phyloP scores from a whole-genome alignment of 2,888 invertebrate genomes.

The Lepidochitona cinerea region DNA sequence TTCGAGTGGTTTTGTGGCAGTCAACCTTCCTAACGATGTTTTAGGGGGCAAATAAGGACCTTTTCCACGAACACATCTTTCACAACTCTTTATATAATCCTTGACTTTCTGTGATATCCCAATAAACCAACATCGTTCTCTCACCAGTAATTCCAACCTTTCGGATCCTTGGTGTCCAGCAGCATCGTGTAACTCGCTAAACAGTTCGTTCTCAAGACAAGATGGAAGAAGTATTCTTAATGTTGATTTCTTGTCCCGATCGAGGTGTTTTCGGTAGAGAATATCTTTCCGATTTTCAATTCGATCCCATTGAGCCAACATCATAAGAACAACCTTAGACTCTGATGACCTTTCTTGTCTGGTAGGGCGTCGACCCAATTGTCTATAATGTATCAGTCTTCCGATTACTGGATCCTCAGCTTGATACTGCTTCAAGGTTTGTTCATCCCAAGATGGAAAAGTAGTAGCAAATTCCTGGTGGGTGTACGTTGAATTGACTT shows the following conservation, averaged over 20 bases:
- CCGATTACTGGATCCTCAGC: too few relatives aligned
- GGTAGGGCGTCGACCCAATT: neutral
- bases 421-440: too few relatives aligned
- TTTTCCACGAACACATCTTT: neutral
- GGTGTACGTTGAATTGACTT: too few relatives aligned
- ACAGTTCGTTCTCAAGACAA: too few relatives aligned
- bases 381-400: too few relatives aligned
- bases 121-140: neutral
- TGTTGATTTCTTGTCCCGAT: neutral
- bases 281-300: neutral
- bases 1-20: slow-evolving; percentile 1
- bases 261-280: too few relatives aligned
- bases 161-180: slow-evolving; percentile 5
- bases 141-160: neutral
- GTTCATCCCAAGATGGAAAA: too few relatives aligned
- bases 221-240: too few relatives aligned
- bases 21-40: neutral
- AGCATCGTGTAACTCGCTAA: slow-evolving; percentile 1
- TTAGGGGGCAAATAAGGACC: neutral
- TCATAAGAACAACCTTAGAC: neutral
- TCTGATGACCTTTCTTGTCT: neutral
- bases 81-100: neutral
- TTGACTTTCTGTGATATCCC: neutral
- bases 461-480: too few relatives aligned
- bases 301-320: slow-evolving; percentile 4